Conservation (phyloP, 2,888 invertebrate species). For the Metalampra italica region DNA sequence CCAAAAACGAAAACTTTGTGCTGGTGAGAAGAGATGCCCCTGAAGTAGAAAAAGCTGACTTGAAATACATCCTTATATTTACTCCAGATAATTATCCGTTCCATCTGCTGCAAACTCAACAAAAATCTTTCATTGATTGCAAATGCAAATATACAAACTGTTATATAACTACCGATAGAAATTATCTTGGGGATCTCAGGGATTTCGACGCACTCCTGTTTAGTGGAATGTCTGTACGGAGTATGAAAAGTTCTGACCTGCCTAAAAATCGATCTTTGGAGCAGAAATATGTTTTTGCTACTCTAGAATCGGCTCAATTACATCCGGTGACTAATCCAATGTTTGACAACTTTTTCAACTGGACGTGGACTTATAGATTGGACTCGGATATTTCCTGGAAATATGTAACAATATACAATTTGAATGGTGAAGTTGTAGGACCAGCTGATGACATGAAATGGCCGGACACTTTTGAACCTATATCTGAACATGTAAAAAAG, state of each 20-base stretch:
- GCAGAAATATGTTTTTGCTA: constrained; percentile 30
- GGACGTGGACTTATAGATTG: constrained; percentile 30
- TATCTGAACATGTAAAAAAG: constrained; percentile 17
- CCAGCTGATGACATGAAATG: constrained; percentile 22
- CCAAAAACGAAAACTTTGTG: no score
- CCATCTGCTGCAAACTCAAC: no score
- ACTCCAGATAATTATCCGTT: no score
- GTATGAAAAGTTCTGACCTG: constrained; percentile 7
- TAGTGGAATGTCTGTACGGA: constrained; percentile 27
- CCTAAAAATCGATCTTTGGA: constrained; percentile 2
- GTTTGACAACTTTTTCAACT: constrained; percentile 30
- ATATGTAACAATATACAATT: constrained; percentile 21
- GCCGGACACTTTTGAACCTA: constrained; percentile 15
- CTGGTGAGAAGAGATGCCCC: no score
- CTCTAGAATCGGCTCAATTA: constrained; percentile 29
- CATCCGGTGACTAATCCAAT: constrained; percentile 23
- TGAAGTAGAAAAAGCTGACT: background rate
- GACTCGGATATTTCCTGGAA: constrained; percentile 24
- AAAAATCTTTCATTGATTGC: no score
- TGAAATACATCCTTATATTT: no score
- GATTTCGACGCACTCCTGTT: constrained; percentile 37
- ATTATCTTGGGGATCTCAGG: constrained; percentile 16
- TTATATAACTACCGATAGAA: constrained; percentile 17
- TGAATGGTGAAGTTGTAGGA: constrained; percentile 19
- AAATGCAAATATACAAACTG: constrained; percentile 14